A percentile compares a stretch with the other conserved stretches of the same genome.
Evolutionary conservation across 1,140 invertebrate species (phyloP).

Genomic region (Zaprionus africanus): DNA sequence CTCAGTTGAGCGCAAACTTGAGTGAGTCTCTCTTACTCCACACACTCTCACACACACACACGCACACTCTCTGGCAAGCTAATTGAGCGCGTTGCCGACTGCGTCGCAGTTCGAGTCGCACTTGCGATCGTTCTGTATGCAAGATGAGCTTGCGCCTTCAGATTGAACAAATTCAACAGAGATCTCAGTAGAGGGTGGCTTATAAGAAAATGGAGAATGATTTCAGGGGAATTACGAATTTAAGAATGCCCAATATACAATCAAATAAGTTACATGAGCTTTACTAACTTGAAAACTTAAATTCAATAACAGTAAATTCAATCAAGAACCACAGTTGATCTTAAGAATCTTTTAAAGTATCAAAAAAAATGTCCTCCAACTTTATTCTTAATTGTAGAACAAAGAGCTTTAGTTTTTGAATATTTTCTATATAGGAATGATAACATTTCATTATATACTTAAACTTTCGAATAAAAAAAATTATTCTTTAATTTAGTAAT

Average conservation of each 20-base stretch:
- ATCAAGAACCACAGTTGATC: not conserved
- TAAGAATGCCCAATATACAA: not conserved
- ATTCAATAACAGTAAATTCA: not conserved
- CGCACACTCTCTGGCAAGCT: conserved; percentile 4
- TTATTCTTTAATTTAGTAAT: too few relatives aligned
- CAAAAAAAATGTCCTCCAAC: too few relatives aligned
- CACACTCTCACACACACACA: not conserved
- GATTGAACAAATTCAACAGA: conserved; percentile 12
- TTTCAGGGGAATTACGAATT: not conserved
- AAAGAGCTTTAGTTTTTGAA: too few relatives aligned
- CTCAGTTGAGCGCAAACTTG: conserved; percentile 34
- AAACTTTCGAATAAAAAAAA: too few relatives aligned
- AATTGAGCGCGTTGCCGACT: conserved; percentile 23
- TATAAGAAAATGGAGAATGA: conserved; percentile 47
- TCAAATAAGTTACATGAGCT: not conserved
- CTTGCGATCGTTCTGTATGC: not conserved
- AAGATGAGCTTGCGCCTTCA: not conserved
- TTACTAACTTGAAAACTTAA: too few relatives aligned
- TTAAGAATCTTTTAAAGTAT: too few relatives aligned
- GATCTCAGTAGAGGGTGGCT: conserved; percentile 19
- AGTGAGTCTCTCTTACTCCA: conserved; percentile 28
- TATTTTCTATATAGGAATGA: too few relatives aligned
- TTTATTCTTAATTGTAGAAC: too few relatives aligned
- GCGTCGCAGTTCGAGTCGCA: conserved; percentile 14
- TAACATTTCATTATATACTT: too few relatives aligned